Evolutionary conservation across 2,888 invertebrate species (phyloP).

Genomic region (Cabera pusaria): DNA sequence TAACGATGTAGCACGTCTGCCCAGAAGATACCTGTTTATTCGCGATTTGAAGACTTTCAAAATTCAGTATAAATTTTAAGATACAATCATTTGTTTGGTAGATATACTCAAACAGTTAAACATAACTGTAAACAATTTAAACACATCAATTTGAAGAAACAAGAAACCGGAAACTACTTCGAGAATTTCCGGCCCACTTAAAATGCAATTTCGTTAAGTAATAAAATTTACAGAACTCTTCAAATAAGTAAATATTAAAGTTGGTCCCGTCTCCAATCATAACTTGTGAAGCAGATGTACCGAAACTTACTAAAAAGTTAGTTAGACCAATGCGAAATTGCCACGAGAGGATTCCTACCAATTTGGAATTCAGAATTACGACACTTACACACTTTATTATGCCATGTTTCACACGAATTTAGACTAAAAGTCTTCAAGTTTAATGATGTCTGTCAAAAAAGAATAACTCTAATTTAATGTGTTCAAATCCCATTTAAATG

Average conservation of each 20-base stretch:
- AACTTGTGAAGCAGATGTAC: constrained; percentile 40
- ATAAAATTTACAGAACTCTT: constrained; percentile 28
- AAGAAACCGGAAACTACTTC: constrained; percentile 7
- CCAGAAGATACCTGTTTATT: too few relatives aligned
- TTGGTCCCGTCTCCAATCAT: constrained; percentile 38
- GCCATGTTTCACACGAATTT: constrained; percentile 37
- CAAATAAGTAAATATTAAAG: constrained; percentile 35
- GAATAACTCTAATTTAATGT: too few relatives aligned
- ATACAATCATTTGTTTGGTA: too few relatives aligned
- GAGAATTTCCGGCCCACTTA: constrained; percentile 12
- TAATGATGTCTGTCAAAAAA: constrained; percentile 16
- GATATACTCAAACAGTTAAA: too few relatives aligned
- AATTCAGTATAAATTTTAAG: too few relatives aligned
- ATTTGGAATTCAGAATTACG: constrained; percentile 43
- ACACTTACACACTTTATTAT: constrained; percentile 41
- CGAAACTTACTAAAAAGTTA: constrained; percentile 46
- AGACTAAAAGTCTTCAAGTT: constrained; percentile 31
- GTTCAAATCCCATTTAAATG: too few relatives aligned
- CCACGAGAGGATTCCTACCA: constrained; percentile 37
- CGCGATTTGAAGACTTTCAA: too few relatives aligned
- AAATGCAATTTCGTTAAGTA: constrained; percentile 23
- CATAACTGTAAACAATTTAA: constrained; percentile 2
- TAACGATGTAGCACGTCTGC: too few relatives aligned
- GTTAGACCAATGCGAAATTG: constrained; percentile 22
- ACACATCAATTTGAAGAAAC: constrained; percentile 1